These are phyloP conservation scores for Autographa pulchrina DNA, from an alignment of 2,888 invertebrate species.

Conservation along the genomic window DNA sequence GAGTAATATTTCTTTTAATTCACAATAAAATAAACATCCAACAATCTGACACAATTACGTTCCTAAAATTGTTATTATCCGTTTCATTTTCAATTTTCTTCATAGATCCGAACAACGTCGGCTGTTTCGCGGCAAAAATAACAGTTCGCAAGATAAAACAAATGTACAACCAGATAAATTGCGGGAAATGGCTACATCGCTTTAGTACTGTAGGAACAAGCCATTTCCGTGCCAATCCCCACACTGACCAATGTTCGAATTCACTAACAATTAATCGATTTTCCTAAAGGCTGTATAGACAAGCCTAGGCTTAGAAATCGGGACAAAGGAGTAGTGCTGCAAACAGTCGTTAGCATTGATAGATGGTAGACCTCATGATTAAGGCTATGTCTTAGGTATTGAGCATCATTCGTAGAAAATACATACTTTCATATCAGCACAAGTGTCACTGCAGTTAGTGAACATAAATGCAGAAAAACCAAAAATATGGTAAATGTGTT, in stretches of 20 bases:
- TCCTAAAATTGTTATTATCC: slow-evolving; percentile 8
- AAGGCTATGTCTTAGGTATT: neutral
- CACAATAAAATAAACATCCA: neutral
- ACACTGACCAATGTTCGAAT: slow-evolving; percentile 44
- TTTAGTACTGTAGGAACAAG: slow-evolving; percentile 42
- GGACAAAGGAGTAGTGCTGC: slow-evolving; percentile 29
- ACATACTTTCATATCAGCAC: no score
- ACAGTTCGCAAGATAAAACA: slow-evolving; percentile 38
- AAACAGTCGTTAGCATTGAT: slow-evolving; percentile 24
- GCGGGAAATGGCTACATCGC: slow-evolving; percentile 30
- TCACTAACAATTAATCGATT: slow-evolving; percentile 51
- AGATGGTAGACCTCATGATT: slow-evolving; percentile 8
- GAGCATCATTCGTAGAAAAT: no score
- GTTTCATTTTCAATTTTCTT: slow-evolving; percentile 21
- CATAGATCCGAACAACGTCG: slow-evolving; percentile 14
- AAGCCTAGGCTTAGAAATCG: slow-evolving; percentile 19
- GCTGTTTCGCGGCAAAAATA: slow-evolving; percentile 30
- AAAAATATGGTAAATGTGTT: no score
- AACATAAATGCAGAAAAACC: no score
- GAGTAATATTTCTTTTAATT: neutral
- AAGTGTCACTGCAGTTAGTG: no score
- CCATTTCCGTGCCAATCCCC: slow-evolving; percentile 51
- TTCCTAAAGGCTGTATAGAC: slow-evolving; percentile 20
- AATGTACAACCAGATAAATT: slow-evolving; percentile 38
- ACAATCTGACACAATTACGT: neutral